Conservation (phyloP, 2,797 vertebrate species). For the Adelosebastes latens region DNA sequence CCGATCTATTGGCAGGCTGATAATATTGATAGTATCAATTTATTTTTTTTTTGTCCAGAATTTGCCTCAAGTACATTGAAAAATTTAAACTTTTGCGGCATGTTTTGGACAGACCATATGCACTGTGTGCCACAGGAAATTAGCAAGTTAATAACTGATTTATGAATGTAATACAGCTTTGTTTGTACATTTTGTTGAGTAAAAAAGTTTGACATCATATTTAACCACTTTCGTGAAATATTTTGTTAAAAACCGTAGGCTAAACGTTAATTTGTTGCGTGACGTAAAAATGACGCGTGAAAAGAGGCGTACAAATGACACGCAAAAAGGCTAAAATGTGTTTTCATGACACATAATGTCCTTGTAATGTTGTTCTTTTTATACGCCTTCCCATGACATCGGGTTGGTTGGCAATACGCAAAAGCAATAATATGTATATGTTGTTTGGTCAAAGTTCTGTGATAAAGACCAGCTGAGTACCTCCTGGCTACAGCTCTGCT, state of each 20-base stretch:
- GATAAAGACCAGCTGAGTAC: slow-evolving; percentile 33
- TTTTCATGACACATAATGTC: not conserved
- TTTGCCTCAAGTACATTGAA: no score
- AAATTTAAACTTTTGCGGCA: no score
- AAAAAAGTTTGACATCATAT: no score
- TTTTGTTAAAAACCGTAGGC: no score
- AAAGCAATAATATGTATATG: not conserved
- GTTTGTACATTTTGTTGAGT: no score
- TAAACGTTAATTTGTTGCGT: not conserved
- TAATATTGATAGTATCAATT: not conserved
- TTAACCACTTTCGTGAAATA: no score
- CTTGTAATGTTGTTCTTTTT: not conserved
- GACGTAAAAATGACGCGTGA: fast-evolving
- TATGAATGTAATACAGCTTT: no score
- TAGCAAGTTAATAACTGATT: no score
- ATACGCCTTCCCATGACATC: not conserved
- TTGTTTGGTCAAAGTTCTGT: not conserved
- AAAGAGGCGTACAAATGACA: fast-evolving
- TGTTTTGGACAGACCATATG: no score
- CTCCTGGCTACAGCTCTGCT: slow-evolving; percentile 44
- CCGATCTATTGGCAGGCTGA: not conserved
- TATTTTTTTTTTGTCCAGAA: no score
- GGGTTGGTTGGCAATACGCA: not conserved
- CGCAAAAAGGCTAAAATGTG: not conserved
- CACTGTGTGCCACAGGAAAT: no score